A percentile compares a stretch with the other conserved stretches of the same genome.
These are phyloP conservation scores for Steinernema feltiae DNA, from an alignment of 1,140 invertebrate species.

Conservation along the genomic window DNA sequence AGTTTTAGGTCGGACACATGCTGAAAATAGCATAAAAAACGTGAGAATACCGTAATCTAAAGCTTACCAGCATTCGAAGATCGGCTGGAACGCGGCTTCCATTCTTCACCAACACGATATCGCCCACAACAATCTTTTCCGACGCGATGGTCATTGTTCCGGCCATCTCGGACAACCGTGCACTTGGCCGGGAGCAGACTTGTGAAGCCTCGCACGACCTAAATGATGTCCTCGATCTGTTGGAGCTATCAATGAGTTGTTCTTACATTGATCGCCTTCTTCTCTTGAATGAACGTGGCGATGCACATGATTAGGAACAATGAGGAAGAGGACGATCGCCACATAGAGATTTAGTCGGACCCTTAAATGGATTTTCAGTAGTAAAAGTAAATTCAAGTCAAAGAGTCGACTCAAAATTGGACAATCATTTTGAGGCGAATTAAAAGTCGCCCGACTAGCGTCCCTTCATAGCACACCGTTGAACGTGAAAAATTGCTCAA, in stretches of 20 bases:
- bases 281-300: slow-evolving; percentile 41
- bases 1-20: slow-evolving; percentile 61
- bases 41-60: too few relatives aligned
- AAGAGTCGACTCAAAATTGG: too few relatives aligned
- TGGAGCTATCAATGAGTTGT: background rate
- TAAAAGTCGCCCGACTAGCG: too few relatives aligned
- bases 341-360: slow-evolving; percentile 20
- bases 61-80: slow-evolving; percentile 74
- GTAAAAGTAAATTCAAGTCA: background rate
- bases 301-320: slow-evolving; percentile 44
- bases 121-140: slow-evolving; percentile 82
- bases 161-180: slow-evolving; percentile 83
- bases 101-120: slow-evolving; percentile 88
- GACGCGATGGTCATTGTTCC: slow-evolving; percentile 75
- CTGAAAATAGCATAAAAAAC: background rate
- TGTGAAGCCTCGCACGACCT: slow-evolving; percentile 45
- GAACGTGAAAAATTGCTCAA: too few relatives aligned
- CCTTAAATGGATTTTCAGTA: background rate
- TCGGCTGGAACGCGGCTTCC: slow-evolving; percentile 89
- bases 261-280: slow-evolving; percentile 39
- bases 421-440: too few relatives aligned
- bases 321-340: slow-evolving; percentile 40
- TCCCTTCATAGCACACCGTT: too few relatives aligned
- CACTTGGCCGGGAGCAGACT: slow-evolving; percentile 70
- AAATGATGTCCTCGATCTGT: slow-evolving; percentile 23